phyloP scores from a whole-genome alignment of 2,797 vertebrate genomes.

The Danio kyathit region DNA sequence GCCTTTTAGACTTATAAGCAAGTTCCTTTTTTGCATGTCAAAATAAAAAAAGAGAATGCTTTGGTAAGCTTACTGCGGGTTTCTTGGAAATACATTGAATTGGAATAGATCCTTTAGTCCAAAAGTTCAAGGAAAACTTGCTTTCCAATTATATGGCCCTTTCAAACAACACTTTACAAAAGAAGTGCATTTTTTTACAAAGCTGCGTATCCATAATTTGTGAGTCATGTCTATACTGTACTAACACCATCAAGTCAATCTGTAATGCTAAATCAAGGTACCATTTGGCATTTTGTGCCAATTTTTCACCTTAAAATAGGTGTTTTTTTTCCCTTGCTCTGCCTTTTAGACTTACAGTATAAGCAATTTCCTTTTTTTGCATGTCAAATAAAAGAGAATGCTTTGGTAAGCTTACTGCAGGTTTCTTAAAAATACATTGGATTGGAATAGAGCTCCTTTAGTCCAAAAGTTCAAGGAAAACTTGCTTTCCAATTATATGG shows the following conservation, averaged over 20 bases:
- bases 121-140: background rate
- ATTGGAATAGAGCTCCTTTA: too few species aligned
- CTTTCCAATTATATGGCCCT: background rate
- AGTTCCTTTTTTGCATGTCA: constrained; percentile 13
- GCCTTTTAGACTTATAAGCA: constrained; percentile 14
- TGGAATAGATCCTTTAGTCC: too few species aligned
- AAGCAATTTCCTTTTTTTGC: too few species aligned
- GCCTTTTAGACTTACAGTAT: too few species aligned
- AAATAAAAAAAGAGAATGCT: too few species aligned
- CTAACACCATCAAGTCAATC: background rate
- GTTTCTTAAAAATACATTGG: background rate
- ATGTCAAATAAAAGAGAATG: too few species aligned
- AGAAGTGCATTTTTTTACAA: too few species aligned
- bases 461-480: background rate
- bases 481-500: background rate
- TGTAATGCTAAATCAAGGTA: background rate
- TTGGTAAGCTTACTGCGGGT: constrained; percentile 9
- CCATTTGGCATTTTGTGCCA: background rate
- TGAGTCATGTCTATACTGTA: background rate
- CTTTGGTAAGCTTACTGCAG: constrained; percentile 8
- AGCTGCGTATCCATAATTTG: too few species aligned
- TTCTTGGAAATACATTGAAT: background rate
- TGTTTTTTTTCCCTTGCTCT: too few species aligned
- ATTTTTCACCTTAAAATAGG: constrained; percentile 2
- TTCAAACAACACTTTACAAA: background rate